These are phyloP conservation scores for Cygnus atratus DNA, from an alignment of 2,113 vertebrate genomes.

Conservation along the genomic window DNA sequence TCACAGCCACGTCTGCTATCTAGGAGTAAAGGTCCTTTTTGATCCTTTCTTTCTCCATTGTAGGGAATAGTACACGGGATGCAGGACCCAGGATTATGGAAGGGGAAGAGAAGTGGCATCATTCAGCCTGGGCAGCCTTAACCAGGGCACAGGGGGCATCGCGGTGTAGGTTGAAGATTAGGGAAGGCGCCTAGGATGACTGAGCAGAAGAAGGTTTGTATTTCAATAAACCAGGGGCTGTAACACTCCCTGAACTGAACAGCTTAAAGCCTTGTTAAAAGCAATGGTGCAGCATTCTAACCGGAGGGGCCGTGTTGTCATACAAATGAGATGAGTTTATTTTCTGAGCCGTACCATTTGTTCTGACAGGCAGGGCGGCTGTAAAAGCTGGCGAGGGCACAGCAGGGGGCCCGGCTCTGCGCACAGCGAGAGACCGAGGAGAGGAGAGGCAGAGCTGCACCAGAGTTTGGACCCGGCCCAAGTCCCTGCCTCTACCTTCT, in stretches of 20 bases:
- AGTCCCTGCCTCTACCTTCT: constrained; percentile 92
- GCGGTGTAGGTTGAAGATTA: background rate
- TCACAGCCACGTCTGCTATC: background rate
- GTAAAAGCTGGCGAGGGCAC: constrained; percentile 85
- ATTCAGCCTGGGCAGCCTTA: background rate
- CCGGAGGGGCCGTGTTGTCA: constrained; percentile 91
- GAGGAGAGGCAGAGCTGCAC: constrained; percentile 73
- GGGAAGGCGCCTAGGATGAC: background rate
- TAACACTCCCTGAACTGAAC: constrained; percentile 54
- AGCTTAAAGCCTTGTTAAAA: constrained; percentile 78
- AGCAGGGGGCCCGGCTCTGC: constrained; percentile 83
- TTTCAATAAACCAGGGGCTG: constrained; percentile 51
- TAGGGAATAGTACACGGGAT: background rate
- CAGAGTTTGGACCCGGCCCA: constrained; percentile 87
- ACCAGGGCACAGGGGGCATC: background rate
- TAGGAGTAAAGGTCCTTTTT: background rate
- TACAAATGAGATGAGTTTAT: constrained; percentile 97
- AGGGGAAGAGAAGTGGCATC: background rate
- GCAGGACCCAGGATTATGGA: background rate
- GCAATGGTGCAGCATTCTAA: constrained; percentile 87
- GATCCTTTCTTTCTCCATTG: background rate
- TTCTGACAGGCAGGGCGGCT: constrained; percentile 91
- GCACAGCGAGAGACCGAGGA: constrained; percentile 79
- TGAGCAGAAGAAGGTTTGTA: constrained; percentile 13
- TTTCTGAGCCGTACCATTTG: constrained; percentile 90